A percentile compares a stretch with the other conserved stretches of the same genome.
phyloP scores from a whole-genome alignment of 1,140 invertebrate genomes.

The Euborellia annulipes region DNA sequence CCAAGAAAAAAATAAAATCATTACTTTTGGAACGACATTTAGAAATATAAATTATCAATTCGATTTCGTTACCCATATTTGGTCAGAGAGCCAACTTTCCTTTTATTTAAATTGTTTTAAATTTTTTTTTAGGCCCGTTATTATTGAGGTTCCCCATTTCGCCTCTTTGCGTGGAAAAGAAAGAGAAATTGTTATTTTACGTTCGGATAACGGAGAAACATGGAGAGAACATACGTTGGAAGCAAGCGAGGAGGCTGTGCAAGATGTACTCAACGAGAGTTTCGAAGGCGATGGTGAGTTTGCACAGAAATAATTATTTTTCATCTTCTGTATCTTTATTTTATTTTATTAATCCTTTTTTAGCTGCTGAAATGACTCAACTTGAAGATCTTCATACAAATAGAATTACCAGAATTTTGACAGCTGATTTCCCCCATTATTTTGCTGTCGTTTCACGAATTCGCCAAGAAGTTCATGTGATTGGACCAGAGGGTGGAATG shows the following conservation, averaged over 20 bases:
- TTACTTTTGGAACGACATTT: no score
- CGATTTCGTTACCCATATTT: no score
- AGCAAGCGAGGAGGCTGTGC: slow-evolving; percentile 92
- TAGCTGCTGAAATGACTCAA: slow-evolving; percentile 50
- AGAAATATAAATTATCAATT: no score
- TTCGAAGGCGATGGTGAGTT: slow-evolving; percentile 77
- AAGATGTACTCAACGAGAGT: slow-evolving; percentile 89
- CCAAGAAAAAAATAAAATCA: no score
- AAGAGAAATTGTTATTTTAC: slow-evolving; percentile 81
- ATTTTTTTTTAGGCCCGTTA: slow-evolving; percentile 57
- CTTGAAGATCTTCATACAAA: slow-evolving; percentile 72
- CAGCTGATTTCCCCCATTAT: slow-evolving; percentile 92
- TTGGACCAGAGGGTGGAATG: slow-evolving; percentile 88
- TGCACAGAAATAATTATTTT: not conserved
- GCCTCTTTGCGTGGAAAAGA: slow-evolving; percentile 83
- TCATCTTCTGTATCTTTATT: slow-evolving; percentile 3
- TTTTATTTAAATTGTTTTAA: slow-evolving; percentile 10
- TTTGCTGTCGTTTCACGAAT: slow-evolving; percentile 87
- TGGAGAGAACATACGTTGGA: slow-evolving; percentile 95
- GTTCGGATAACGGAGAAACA: slow-evolving; percentile 89
- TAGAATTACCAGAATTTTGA: slow-evolving; percentile 80
- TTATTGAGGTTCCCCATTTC: slow-evolving; percentile 96
- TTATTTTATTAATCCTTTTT: slow-evolving; percentile 3
- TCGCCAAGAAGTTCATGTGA: slow-evolving; percentile 82
- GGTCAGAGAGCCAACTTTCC: no score